Conservation (phyloP, 1,140 invertebrate genomes). For the Saccostrea cuccullata region DNA sequence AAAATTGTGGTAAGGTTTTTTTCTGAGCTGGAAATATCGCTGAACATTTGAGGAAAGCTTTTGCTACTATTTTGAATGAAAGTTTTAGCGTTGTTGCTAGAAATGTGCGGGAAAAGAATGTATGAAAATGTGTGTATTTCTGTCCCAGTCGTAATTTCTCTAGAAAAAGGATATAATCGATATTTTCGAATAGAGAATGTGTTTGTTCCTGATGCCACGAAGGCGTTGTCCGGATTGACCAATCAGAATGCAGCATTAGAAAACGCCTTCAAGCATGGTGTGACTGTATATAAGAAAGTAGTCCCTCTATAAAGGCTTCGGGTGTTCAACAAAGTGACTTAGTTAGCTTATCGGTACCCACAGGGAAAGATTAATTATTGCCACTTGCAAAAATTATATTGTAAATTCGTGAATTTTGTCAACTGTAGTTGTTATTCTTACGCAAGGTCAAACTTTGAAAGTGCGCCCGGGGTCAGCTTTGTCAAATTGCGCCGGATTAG, state of each 20-base stretch:
- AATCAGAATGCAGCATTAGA: slow-evolving; percentile 39
- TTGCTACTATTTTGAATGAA: background rate
- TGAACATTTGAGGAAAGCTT: background rate
- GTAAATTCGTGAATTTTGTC: background rate
- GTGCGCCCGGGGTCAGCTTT: background rate
- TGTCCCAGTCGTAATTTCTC: background rate
- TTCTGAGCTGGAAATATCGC: background rate
- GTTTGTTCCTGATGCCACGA: background rate
- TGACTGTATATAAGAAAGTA: background rate
- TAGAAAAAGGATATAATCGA: slow-evolving; percentile 10
- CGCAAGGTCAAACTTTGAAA: background rate
- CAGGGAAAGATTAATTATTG: background rate
- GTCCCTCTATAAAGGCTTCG: background rate
- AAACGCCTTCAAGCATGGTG: background rate
- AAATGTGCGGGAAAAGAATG: background rate
- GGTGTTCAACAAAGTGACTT: background rate
- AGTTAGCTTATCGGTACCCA: background rate
- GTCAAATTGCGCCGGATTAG: background rate
- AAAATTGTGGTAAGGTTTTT: background rate
- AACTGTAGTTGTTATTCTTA: background rate
- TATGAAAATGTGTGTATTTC: background rate
- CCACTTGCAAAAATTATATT: background rate
- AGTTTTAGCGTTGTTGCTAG: background rate
- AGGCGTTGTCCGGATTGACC: slow-evolving; percentile 39
- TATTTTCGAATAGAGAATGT: background rate